Conservation (phyloP, 2,113 vertebrate species). For the Alectura lathami region DNA sequence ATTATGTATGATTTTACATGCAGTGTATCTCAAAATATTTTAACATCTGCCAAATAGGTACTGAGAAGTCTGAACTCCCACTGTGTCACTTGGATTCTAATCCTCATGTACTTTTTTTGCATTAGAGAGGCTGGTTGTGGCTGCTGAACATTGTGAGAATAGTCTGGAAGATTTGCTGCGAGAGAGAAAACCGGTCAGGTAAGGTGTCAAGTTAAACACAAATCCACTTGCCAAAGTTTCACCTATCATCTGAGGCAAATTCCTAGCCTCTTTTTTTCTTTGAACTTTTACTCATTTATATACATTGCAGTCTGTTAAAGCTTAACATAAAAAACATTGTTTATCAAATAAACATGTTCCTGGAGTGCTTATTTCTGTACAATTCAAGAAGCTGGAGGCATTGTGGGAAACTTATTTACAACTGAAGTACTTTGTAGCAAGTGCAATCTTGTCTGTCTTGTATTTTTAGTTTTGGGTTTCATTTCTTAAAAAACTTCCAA, state of each 20-base stretch:
- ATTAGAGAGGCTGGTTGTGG: slow-evolving; percentile 93
- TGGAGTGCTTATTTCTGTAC: neutral
- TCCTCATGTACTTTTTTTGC: neutral
- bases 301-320: neutral
- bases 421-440: neutral
- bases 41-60: neutral
- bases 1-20: neutral
- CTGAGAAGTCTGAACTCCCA: neutral
- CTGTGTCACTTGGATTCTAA: neutral
- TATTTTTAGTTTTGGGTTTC: neutral
- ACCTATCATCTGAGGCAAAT: neutral
- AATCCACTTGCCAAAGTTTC: neutral
- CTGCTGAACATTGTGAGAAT: slow-evolving; percentile 91
- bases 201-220: slow-evolving; percentile 10
- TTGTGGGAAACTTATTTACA: neutral
- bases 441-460: neutral
- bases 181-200: slow-evolving; percentile 86
- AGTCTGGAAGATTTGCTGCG: slow-evolving; percentile 88
- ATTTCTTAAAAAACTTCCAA: neutral
- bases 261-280: neutral
- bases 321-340: neutral
- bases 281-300: neutral
- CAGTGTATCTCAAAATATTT: neutral
- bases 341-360: neutral
- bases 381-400: neutral